These are phyloP conservation scores for Caenorhabditis sp. DNA, from an alignment of 2,888 invertebrate species.

Conservation along the genomic window DNA sequence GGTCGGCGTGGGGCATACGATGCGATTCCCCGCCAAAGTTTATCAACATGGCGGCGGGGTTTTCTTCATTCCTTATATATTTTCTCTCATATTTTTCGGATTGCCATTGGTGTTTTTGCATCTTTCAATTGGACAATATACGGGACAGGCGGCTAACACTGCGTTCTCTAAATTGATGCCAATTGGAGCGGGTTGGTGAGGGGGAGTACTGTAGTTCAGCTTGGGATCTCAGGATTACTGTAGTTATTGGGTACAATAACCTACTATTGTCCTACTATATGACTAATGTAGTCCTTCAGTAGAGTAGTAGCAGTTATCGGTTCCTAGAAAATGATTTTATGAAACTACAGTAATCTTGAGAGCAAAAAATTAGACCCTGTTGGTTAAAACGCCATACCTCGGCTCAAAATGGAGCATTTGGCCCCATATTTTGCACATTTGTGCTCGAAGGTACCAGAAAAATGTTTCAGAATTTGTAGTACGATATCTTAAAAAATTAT, in stretches of 20 bases:
- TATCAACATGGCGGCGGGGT: conserved; percentile 65
- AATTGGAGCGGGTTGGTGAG: conserved; percentile 55
- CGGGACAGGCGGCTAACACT: conserved; percentile 60
- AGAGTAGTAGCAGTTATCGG: not conserved
- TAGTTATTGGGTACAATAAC: not conserved
- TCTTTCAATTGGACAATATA: conserved; percentile 66
- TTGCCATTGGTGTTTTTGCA: conserved; percentile 69
- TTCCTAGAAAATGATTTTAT: not conserved
- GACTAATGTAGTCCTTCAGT: no score
- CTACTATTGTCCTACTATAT: no score
- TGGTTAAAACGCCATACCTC: no score
- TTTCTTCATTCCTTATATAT: conserved; percentile 68
- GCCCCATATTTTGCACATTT: no score
- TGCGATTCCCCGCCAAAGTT: conserved; percentile 67
- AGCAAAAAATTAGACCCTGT: no score
- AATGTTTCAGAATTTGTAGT: no score
- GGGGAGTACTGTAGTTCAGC: not conserved
- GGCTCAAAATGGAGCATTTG: no score
- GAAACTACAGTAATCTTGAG: no score
- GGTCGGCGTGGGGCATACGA: conserved; percentile 67
- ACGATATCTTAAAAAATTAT: no score
- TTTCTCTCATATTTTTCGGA: conserved; percentile 64
- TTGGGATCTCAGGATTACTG: no score
- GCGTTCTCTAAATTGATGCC: conserved; percentile 68
- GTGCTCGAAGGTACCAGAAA: no score